Base-by-base conservation (phyloP, 2,113 vertebrate species). In the Pavo muticus region DNA sequence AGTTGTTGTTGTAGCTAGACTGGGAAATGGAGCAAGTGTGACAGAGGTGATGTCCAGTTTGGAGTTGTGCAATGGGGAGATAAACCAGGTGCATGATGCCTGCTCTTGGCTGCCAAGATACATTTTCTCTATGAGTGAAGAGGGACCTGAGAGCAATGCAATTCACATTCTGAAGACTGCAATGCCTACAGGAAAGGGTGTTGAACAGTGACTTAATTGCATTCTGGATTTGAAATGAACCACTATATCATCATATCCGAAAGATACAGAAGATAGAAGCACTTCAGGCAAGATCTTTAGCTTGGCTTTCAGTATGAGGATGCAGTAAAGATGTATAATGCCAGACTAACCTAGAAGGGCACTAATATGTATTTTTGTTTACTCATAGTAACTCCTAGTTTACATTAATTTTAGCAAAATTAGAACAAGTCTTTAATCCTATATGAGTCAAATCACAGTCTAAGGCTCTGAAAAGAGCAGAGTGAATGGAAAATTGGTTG, bases 151-250 rank as follows among this genome's bases (percentile, higher is more conserved):
- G 19, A 37, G 42, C 29, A 37, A 40, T 30, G 1, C 29, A 45
- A 20, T 27, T 61, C 56, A 83, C 65, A 29, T 90, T 37, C 82
- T 87, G 71, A 52, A 82, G 12, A 61, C 52, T 7, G 8, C 8
- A 30, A 65, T 25, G 35, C 52, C 59, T 37, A 35, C 45, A 47
- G 70, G 29, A 60, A 37, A 70, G 35, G 70, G 35, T 57, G 50
- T 19, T 1, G 0, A 40, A 14, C 0, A 9, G 5, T 19, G 24
- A 54, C 45, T 2, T 47, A n/a, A 32, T 60, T 45, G 67, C 48
- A 81, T 78, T 60, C 52, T 91, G 32, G 2, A 68, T 84, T 76
- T 72, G 16, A 1, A 4, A 78, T 61, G 50, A 50, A 39, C 11
- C 13, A 54, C 39, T 45, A 0, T 18, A 37, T 39, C 16, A 56